Evolutionary conservation across 2,888 invertebrate genomes (phyloP).

Genomic region (Drosophila stalkeri): DNA sequence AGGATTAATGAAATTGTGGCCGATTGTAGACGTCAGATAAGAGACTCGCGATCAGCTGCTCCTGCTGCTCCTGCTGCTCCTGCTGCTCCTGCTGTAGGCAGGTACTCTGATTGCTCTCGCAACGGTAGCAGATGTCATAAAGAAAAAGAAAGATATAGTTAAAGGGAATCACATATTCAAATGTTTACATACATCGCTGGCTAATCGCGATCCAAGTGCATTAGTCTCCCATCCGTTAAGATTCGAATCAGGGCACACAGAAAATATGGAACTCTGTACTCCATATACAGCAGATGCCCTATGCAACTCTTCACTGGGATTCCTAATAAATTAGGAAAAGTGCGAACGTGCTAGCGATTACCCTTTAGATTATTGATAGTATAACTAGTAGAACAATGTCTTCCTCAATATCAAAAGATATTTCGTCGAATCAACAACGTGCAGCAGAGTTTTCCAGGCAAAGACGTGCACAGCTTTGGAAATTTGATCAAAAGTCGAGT

Average conservation of each 20-base stretch:
- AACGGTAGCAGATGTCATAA: constrained; percentile 16
- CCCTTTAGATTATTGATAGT: constrained; percentile 48
- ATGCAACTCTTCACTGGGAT: background rate
- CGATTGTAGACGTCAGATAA: constrained; percentile 45
- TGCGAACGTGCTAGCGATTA: constrained; percentile 62
- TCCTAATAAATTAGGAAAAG: constrained; percentile 21
- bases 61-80: constrained; percentile 10
- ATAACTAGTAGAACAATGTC: constrained; percentile 46
- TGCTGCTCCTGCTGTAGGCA: constrained; percentile 31
- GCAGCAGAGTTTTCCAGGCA: constrained; percentile 55
- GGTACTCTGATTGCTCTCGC: constrained; percentile 19
- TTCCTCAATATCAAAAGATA: constrained; percentile 51
- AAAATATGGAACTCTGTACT: background rate
- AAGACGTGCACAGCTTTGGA: constrained; percentile 62
- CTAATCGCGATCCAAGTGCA: background rate
- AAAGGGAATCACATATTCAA: background rate
- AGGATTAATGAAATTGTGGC: constrained; percentile 37
- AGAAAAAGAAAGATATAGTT: background rate
- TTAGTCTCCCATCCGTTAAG: background rate
- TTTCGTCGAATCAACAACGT: constrained; percentile 59
- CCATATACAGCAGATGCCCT: background rate
- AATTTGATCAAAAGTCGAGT: constrained; percentile 34
- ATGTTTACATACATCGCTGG: background rate
- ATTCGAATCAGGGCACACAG: background rate
- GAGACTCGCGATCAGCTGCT: constrained; percentile 41